Conservation (phyloP, 2,797 vertebrate genomes). For the Dendrocincla fuliginosa region DNA sequence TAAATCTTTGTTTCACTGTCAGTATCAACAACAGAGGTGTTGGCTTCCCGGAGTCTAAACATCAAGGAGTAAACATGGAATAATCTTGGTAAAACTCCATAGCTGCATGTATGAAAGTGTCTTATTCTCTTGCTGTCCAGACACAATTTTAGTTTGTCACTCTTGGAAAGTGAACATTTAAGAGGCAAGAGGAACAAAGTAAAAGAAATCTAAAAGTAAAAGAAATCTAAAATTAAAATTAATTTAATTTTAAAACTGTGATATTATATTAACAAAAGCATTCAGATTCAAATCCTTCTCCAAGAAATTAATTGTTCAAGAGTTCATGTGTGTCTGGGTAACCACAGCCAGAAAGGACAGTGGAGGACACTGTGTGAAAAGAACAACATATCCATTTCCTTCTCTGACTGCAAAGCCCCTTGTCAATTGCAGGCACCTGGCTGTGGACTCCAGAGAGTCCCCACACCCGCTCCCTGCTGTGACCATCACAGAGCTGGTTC, state of each 20-base stretch:
- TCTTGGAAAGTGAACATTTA: background rate
- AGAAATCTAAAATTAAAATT: background rate
- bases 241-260: background rate
- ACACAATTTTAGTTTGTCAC: background rate
- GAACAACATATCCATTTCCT: background rate
- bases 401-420: background rate
- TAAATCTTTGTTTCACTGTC: no score
- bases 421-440: background rate
- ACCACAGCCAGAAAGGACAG: background rate
- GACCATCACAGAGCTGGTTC: background rate
- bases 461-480: background rate
- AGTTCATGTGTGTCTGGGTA: background rate
- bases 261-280: background rate
- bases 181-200: background rate
- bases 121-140: background rate
- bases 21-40: no score
- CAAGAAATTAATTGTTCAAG: accelerated
- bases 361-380: background rate
- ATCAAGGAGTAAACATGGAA: background rate
- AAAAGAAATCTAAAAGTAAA: background rate
- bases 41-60: background rate
- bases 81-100: background rate
- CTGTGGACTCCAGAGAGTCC: background rate
- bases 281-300: background rate
- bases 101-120: background rate